phyloP scores from a whole-genome alignment of 2,888 invertebrate genomes.

The Rhopalosiphum nymphaeae region DNA sequence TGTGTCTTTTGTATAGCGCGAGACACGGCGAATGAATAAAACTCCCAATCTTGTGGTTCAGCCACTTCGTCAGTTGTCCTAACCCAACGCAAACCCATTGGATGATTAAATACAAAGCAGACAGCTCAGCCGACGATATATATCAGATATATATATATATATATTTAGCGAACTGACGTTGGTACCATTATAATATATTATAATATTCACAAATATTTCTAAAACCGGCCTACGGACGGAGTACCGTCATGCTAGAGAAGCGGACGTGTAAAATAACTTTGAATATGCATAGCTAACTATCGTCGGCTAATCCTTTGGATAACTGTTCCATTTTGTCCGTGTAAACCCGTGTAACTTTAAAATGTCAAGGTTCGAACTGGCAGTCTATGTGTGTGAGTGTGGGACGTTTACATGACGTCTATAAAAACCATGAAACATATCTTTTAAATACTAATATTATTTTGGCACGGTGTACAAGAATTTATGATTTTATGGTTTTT shows the following conservation, averaged over 20 bases:
- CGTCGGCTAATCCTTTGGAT: conserved; percentile 56
- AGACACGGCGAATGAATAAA: neutral
- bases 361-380: conserved; percentile 60
- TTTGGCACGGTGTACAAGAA: conserved; percentile 58
- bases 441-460: conserved; percentile 56
- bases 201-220: conserved; percentile 50
- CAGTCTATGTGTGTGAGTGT: conserved; percentile 41
- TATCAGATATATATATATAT: neutral
- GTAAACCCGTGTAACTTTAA: conserved; percentile 48
- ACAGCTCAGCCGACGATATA: neutral
- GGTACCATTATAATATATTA: conserved; percentile 25
- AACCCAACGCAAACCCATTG: conserved; percentile 37
- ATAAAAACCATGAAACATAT: conserved; percentile 42
- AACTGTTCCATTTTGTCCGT: conserved; percentile 49
- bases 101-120: conserved; percentile 50
- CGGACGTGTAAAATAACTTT: conserved; percentile 2
- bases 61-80: conserved; percentile 15
- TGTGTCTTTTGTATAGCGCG: neutral
- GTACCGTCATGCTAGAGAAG: neutral
- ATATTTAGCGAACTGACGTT: conserved; percentile 2
- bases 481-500: conserved; percentile 59
- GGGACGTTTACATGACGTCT: conserved; percentile 60
- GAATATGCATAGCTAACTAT: conserved; percentile 5
- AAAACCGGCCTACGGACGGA: conserved; percentile 47
- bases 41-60: conserved; percentile 31